phyloP scores from a whole-genome alignment of 1,140 invertebrate species.

The Gryon sp. region DNA sequence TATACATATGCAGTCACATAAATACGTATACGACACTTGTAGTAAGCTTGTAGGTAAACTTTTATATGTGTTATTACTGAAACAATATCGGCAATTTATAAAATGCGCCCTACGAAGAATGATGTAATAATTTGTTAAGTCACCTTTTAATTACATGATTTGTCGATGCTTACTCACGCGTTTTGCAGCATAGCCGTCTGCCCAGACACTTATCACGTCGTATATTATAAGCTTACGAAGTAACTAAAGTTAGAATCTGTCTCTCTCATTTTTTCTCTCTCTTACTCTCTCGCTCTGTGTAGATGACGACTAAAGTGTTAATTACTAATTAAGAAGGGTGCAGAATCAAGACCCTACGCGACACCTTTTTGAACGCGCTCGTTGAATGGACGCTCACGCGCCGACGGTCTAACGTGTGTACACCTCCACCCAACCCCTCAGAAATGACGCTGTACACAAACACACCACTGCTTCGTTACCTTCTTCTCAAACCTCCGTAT shows the following conservation, averaged over 20 bases:
- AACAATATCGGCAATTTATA: constrained; percentile 39
- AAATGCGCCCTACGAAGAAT: constrained; percentile 51
- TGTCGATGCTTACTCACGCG: constrained; percentile 53
- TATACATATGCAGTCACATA: too few relatives aligned
- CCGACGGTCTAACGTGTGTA: constrained; percentile 71
- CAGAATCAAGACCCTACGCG: constrained; percentile 69
- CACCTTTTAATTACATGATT: constrained; percentile 72
- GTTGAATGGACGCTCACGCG: constrained; percentile 76
- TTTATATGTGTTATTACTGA: too few relatives aligned
- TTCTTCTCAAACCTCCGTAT: constrained; percentile 43
- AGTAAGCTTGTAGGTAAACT: too few relatives aligned
- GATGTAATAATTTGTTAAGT: constrained; percentile 70
- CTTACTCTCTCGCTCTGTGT: constrained; percentile 66
- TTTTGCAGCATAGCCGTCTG: constrained; percentile 36
- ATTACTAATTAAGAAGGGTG: constrained; percentile 80
- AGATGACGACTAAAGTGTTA: constrained; percentile 78
- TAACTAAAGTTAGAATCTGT: too few relatives aligned
- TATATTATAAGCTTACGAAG: too few relatives aligned
- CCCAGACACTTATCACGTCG: constrained; percentile 24
- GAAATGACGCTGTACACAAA: constrained; percentile 44
- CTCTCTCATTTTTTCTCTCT: too few relatives aligned
- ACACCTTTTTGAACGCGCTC: constrained; percentile 77
- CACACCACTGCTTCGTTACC: constrained; percentile 60
- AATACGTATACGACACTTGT: too few relatives aligned
- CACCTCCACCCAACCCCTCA: constrained; percentile 59